A percentile compares a stretch with the other conserved stretches of the same genome.
phyloP scores from a whole-genome alignment of 1,140 invertebrate species.

The Himalopsyche phryganea region DNA sequence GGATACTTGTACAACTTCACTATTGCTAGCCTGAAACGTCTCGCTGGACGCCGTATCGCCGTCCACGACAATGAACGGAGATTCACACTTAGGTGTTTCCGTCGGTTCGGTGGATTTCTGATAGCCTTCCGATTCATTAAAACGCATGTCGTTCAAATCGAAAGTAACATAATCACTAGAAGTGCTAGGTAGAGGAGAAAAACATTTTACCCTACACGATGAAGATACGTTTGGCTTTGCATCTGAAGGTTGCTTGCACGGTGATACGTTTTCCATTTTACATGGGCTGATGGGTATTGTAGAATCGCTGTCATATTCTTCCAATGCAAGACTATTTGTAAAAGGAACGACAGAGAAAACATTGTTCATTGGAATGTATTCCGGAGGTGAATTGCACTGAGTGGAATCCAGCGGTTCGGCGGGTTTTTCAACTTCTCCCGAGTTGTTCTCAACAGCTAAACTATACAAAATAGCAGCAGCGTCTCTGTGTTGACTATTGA shows the following conservation, averaged over 20 bases:
- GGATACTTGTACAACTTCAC: background rate
- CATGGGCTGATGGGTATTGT: background rate
- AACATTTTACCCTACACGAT: background rate
- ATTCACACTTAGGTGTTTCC: background rate
- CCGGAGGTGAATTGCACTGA: too few relatives aligned
- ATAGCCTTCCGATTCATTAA: background rate
- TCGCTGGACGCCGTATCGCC: background rate
- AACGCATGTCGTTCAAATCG: background rate
- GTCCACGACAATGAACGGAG: background rate
- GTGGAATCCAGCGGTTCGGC: too few relatives aligned
- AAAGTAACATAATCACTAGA: background rate
- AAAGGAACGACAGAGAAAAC: too few relatives aligned
- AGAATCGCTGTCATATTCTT: background rate
- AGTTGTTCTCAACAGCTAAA: too few relatives aligned
- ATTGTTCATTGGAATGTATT: too few relatives aligned
- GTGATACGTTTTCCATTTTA: background rate
- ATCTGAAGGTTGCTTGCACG: background rate
- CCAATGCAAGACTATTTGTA: background rate
- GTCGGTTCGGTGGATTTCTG: too few relatives aligned
- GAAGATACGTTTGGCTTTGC: too few relatives aligned
- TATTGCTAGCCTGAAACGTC: background rate
- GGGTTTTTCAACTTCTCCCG: too few relatives aligned
- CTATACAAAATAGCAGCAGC: too few relatives aligned
- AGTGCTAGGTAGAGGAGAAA: conserved; percentile 1
- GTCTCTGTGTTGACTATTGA: too few relatives aligned